Evolutionary conservation across 2,113 vertebrate genomes (phyloP).

Genomic region (Butorides virescens): DNA sequence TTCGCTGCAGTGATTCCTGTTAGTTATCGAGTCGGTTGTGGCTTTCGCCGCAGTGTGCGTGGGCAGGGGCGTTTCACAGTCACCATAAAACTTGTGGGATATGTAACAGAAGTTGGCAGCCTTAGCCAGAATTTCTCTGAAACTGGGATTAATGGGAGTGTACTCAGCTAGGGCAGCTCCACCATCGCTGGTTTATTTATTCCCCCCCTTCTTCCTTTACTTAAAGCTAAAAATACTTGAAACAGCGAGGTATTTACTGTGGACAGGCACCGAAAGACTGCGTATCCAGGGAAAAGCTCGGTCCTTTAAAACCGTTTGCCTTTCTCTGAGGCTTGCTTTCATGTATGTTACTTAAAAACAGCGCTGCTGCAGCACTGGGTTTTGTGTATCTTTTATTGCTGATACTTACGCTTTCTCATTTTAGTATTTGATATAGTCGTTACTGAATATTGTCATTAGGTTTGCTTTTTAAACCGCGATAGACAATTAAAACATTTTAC

Average conservation of each 20-base stretch:
- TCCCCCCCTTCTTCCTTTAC: background rate
- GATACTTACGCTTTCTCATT: background rate
- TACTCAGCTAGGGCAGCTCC: background rate
- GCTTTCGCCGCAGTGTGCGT: rapidly evolving
- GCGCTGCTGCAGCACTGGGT: rapidly evolving
- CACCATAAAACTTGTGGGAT: background rate
- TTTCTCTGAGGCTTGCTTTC: background rate
- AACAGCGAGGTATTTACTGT: background rate
- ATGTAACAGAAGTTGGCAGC: background rate
- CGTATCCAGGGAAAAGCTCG: background rate
- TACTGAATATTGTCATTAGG: background rate
- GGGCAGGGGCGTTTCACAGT: background rate
- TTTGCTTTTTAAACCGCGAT: background rate
- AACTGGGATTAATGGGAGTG: background rate
- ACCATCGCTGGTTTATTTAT: background rate
- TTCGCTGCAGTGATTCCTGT: background rate
- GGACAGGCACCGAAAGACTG: background rate
- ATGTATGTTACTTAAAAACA: background rate
- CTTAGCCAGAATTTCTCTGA: background rate
- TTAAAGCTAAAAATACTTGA: background rate
- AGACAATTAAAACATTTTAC: background rate
- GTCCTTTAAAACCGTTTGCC: background rate
- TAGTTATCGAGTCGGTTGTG: background rate
- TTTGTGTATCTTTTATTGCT: background rate
- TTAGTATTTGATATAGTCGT: background rate